Base-by-base conservation (phyloP, 2,113 vertebrate genomes). In the Pelmatolapia mariae region DNA sequence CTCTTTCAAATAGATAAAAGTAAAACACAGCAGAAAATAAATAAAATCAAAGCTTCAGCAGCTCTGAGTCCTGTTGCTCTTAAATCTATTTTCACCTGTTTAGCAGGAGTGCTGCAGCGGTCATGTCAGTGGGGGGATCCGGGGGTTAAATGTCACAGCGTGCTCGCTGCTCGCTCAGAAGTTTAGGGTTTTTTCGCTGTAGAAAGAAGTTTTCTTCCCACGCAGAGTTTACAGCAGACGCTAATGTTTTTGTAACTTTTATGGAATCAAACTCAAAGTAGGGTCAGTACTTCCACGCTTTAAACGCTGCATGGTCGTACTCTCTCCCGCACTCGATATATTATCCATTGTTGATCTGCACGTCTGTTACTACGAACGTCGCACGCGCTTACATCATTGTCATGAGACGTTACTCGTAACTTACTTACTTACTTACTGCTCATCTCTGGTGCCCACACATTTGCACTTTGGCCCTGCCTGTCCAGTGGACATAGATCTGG, bases 341-440 rank as follows among this genome's bases (percentile, higher is more conserved):
- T 24, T 6, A 56, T 24, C 6, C 53, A 56, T 2, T 53, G 19
- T 53, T 53, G 10, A 53, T 22, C 50, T 52, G 50, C 50, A 52
- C 50, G 2, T 3, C 18, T 52, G 18, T 0, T 52, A 3, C 3
- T 8, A 52, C 4, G 2, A 52, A 52, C 8, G 8, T 2, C 4
- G 7, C 15, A 1, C 15, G 0, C 7, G 4, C 45, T 47, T 0
- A 47, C 45, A 0, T 47, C 45, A 47, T 0, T 47, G 15, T 47
- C 1, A 18, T 47, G 45, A 47, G 45, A 8, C 15, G 1, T 45
- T 45, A 33, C 7, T 33, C 7, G 7, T 50, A 50, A 18, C 2
- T n/a, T n/a, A n/a, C n/a, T n/a, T n/a, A n/a, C n/a, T n/a, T n/a
- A n/a, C n/a, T 52, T 10, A n/a, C 50, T 53, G 52, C n/a, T 24